These are phyloP conservation scores for Ptilonorhynchus violaceus DNA, from an alignment of 2,113 vertebrate genomes.

Conservation along the genomic window DNA sequence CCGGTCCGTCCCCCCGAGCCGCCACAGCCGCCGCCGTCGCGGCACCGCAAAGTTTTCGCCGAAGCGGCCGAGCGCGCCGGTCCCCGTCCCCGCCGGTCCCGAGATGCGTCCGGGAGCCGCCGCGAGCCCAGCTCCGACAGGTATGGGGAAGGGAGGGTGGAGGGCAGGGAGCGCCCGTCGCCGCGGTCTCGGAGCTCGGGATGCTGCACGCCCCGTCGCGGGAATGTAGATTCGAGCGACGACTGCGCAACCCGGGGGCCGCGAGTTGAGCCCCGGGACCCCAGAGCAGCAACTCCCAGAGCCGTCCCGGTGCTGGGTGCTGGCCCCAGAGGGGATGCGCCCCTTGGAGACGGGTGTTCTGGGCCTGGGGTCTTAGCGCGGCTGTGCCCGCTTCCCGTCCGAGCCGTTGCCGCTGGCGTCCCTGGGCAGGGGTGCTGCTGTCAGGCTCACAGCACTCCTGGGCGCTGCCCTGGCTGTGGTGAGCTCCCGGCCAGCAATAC, in stretches of 20 bases:
- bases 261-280: background rate
- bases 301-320: background rate
- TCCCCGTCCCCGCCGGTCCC: background rate
- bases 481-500: background rate
- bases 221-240: background rate
- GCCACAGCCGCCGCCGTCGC: background rate
- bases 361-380: background rate
- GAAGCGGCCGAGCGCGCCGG: background rate
- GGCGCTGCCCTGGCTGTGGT: background rate
- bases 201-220: background rate
- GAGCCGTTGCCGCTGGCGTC: background rate
- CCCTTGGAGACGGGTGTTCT: background rate
- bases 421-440: background rate
- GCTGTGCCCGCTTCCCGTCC: background rate
- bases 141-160: background rate
- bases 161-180: background rate
- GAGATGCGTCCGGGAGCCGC: constrained; percentile 27
- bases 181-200: background rate
- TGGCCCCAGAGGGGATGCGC: background rate
- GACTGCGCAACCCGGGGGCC: background rate
- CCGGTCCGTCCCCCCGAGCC: background rate
- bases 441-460: background rate
- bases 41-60: constrained; percentile 44
- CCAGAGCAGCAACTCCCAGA: background rate
- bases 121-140: background rate